Evolutionary conservation across 1,140 invertebrate genomes (phyloP).

Genomic region (Bombyx mori): DNA sequence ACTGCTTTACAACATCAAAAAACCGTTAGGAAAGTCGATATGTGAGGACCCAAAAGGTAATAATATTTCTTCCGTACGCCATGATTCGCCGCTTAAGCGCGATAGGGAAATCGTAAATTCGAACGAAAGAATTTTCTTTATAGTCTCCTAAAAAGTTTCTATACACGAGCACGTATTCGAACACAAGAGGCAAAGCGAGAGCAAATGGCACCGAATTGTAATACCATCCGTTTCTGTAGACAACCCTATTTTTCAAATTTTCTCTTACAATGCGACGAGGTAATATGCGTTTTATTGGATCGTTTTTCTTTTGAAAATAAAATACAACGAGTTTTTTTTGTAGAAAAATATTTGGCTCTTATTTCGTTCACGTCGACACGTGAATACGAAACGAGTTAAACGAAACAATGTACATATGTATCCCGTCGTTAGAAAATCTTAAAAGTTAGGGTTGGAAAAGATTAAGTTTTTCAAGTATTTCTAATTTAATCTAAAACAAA

Average conservation of each 20-base stretch:
- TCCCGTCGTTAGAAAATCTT: too few relatives aligned
- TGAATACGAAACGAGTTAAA: too few relatives aligned
- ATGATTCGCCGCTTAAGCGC: constrained; percentile 48
- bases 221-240: constrained; percentile 33
- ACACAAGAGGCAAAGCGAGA: constrained; percentile 29
- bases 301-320: neutral
- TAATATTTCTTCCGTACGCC: constrained; percentile 45
- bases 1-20: neutral
- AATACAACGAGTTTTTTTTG: too few relatives aligned
- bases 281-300: constrained; percentile 52
- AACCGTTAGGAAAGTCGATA: constrained; percentile 12
- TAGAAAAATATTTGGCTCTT: too few relatives aligned
- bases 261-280: constrained; percentile 43
- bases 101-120: constrained; percentile 56
- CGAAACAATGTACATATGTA: too few relatives aligned
- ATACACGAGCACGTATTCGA: constrained; percentile 38
- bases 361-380: too few relatives aligned
- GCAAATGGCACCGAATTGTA: constrained; percentile 44
- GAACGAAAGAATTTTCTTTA: constrained; percentile 46
- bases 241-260: constrained; percentile 47
- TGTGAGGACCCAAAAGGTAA: constrained; percentile 34
- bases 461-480: too few relatives aligned
- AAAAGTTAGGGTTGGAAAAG: too few relatives aligned
- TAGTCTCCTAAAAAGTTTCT: constrained; percentile 43
- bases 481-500: too few relatives aligned